Evolutionary conservation across 2,113 vertebrate species (phyloP).

Genomic region (Dasyurus viverrinus): DNA sequence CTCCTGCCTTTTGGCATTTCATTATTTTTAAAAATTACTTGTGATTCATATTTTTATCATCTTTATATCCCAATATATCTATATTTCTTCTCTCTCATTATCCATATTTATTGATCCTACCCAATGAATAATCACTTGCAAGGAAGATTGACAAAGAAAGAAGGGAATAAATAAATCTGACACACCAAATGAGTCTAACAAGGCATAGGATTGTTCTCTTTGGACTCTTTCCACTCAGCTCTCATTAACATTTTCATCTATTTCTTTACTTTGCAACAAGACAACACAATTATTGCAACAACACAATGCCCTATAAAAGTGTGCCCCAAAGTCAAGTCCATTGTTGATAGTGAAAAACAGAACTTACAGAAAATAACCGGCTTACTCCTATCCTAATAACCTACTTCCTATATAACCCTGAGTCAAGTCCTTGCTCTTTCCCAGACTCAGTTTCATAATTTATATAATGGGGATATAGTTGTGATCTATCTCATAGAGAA

Average conservation of each 20-base stretch:
- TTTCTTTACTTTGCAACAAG: neutral
- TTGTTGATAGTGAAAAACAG: neutral
- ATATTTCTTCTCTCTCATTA: neutral
- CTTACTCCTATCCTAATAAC: neutral
- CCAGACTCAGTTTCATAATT: neutral
- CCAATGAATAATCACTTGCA: neutral
- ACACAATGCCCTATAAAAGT: neutral
- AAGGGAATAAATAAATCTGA: neutral
- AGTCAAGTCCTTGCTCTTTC: neutral
- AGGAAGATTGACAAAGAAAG: neutral
- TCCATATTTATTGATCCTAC: neutral
- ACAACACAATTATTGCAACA: neutral
- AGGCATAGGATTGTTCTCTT: neutral
- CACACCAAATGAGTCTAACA: neutral
- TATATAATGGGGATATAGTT: neutral
- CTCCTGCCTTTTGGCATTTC: neutral
- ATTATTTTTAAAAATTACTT: neutral
- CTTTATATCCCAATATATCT: neutral
- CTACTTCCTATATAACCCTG: neutral
- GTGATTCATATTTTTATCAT: neutral
- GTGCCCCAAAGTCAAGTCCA: neutral
- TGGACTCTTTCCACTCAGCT: neutral
- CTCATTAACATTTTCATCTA: neutral
- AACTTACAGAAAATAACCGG: neutral
- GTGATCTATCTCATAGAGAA: neutral